Conservation (phyloP, 2,888 invertebrate species). For the Dolomedes plantarius region DNA sequence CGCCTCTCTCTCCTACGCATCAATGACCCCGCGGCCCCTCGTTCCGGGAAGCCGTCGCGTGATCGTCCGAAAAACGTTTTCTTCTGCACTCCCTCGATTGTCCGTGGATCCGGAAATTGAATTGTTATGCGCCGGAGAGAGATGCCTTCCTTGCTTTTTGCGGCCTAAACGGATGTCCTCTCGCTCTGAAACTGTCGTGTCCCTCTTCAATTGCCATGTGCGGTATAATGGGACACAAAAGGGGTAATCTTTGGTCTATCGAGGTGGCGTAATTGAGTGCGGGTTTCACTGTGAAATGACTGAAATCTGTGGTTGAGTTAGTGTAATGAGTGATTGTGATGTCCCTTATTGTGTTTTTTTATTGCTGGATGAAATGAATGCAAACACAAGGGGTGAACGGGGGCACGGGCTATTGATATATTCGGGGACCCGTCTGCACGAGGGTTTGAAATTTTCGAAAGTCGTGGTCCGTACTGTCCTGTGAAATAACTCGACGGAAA, state of each 20-base stretch:
- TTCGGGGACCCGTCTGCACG: no score
- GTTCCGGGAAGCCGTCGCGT: conserved; percentile 7
- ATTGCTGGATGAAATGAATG: no score
- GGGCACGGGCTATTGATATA: no score
- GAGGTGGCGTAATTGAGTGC: background rate
- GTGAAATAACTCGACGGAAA: no score
- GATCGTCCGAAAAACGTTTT: background rate
- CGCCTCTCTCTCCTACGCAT: background rate
- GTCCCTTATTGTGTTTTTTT: no score
- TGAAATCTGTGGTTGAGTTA: no score
- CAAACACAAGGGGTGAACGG: no score
- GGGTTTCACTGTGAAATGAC: no score
- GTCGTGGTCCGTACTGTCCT: no score
- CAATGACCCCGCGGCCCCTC: background rate
- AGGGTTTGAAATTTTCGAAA: no score
- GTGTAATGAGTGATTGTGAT: no score
- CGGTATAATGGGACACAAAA: background rate
- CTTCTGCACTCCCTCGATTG: background rate
- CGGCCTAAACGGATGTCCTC: background rate
- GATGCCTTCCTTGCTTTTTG: background rate
- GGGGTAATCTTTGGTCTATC: background rate
- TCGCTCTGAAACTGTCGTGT: no score
- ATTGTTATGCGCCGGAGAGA: background rate
- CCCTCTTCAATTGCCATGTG: background rate
- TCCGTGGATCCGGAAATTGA: background rate